Evolutionary conservation across 2,797 vertebrate genomes (phyloP).

Genomic region (Rhyacichthys aspro): DNA sequence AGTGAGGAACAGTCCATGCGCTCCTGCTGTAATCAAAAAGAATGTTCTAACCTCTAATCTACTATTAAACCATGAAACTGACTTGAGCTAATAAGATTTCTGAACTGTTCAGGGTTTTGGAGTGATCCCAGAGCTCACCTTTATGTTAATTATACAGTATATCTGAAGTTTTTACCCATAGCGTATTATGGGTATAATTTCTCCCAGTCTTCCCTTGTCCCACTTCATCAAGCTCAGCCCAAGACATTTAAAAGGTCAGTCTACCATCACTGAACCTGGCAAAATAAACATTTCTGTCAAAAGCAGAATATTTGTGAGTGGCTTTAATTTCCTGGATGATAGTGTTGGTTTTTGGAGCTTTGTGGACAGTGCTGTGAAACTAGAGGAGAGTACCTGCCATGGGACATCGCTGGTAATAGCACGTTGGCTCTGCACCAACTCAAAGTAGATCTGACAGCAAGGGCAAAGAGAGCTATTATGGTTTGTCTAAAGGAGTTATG

Average conservation of each 20-base stretch:
- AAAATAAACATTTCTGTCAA: slow-evolving; percentile 37
- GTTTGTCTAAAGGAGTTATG: slow-evolving; percentile 76
- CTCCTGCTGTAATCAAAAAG: not conserved
- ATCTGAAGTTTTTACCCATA: slow-evolving; percentile 27
- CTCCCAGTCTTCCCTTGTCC: slow-evolving; percentile 35
- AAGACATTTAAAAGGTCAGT: slow-evolving; percentile 44
- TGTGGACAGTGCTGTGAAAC: slow-evolving; percentile 62
- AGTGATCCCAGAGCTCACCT: slow-evolving; percentile 34
- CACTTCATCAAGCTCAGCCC: slow-evolving; percentile 51
- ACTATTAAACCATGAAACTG: slow-evolving; percentile 22
- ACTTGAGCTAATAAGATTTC: slow-evolving; percentile 13
- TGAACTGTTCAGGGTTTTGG: slow-evolving; percentile 15
- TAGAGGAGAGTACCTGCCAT: slow-evolving; percentile 64
- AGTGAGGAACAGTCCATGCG: slow-evolving; percentile 17
- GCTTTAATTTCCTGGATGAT: slow-evolving; percentile 65
- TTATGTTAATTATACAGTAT: slow-evolving; percentile 33
- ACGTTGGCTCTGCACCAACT: slow-evolving; percentile 52
- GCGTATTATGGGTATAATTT: slow-evolving; percentile 36
- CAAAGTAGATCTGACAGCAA: slow-evolving; percentile 74
- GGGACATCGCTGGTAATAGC: slow-evolving; percentile 61
- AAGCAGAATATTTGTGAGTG: slow-evolving; percentile 52
- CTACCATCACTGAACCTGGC: slow-evolving; percentile 51
- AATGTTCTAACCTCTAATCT: too few species aligned
- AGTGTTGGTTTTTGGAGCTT: slow-evolving; percentile 66
- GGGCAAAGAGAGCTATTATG: slow-evolving; percentile 68